Evolutionary conservation across 2,113 vertebrate species (phyloP).

Genomic region (Myiagra hebetior): DNA sequence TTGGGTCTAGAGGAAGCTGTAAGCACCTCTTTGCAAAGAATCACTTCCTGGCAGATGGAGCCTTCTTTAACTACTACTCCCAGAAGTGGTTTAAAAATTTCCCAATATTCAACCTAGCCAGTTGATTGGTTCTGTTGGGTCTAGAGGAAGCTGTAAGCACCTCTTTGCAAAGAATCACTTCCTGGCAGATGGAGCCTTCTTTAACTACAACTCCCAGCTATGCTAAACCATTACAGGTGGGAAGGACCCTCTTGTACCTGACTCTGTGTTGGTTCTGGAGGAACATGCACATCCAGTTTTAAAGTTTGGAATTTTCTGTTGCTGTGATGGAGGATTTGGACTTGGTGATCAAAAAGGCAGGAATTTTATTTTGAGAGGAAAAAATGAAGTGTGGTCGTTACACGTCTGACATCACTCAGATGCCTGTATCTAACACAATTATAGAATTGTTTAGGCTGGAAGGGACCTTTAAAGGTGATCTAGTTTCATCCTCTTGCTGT

Average conservation of each 20-base stretch:
- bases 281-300: not conserved
- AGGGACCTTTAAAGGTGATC: not conserved
- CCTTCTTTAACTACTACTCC: too few relatives aligned
- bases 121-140: too few relatives aligned
- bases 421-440: not conserved
- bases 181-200: too few relatives aligned
- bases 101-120: too few relatives aligned
- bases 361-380: not conserved
- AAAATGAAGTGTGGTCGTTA: fast-evolving
- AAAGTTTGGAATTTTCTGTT: not conserved
- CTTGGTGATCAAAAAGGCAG: not conserved
- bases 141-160: too few relatives aligned
- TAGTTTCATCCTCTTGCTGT: not conserved
- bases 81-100: too few relatives aligned
- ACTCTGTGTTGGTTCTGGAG: not conserved
- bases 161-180: too few relatives aligned
- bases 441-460: not conserved
- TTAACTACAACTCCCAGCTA: too few relatives aligned
- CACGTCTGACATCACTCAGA: not conserved
- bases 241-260: not conserved
- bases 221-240: too few relatives aligned
- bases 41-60: too few relatives aligned
- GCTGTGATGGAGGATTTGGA: not conserved
- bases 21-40: too few relatives aligned
- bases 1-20: too few relatives aligned